phyloP scores from a whole-genome alignment of 2,797 vertebrate genomes.

The Epinephelus awoara region DNA sequence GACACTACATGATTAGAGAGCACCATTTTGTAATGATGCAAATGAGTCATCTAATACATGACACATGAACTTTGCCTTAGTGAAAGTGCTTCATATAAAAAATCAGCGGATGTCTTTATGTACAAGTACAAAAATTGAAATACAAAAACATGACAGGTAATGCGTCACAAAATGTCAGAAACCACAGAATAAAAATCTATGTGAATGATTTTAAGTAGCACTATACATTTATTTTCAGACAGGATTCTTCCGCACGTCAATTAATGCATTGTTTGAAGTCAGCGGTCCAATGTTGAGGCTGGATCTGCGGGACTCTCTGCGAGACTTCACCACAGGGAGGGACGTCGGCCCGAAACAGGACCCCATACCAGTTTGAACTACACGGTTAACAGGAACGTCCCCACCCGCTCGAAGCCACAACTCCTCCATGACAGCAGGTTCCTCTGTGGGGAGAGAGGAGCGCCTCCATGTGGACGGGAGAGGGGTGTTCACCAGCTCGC shows the following conservation, averaged over 20 bases:
- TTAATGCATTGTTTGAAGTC: conserved; percentile 86
- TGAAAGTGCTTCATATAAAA: conserved; percentile 77
- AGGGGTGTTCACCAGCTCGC: conserved; percentile 90
- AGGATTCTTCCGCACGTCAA: conserved; percentile 94
- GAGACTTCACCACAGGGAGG: conserved; percentile 82
- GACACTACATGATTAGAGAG: conserved; percentile 28
- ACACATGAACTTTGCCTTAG: conserved; percentile 44
- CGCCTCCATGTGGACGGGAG: conserved; percentile 94
- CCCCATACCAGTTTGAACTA: conserved; percentile 74
- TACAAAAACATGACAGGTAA: conserved; percentile 46
- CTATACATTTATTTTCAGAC: conserved; percentile 78
- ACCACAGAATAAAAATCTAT: conserved; percentile 38
- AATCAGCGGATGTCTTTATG: conserved; percentile 55
- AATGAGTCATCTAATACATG: conserved; percentile 23
- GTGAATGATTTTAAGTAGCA: conserved; percentile 13
- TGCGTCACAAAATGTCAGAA: conserved; percentile 25
- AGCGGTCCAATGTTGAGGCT: conserved; percentile 84
- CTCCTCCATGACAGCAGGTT: conserved; percentile 86
- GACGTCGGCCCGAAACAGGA: conserved; percentile 73
- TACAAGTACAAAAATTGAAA: conserved; percentile 58
- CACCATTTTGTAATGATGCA: conserved; percentile 23
- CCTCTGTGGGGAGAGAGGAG: conserved; percentile 90
- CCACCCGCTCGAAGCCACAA: conserved; percentile 73
- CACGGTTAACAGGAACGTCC: conserved; percentile 76
- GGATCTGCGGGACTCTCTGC: conserved; percentile 88